A percentile compares a stretch with the other conserved stretches of the same genome.
Evolutionary conservation across 2,113 vertebrate species (phyloP).

Genomic region (Oncorhynchus nerka): DNA sequence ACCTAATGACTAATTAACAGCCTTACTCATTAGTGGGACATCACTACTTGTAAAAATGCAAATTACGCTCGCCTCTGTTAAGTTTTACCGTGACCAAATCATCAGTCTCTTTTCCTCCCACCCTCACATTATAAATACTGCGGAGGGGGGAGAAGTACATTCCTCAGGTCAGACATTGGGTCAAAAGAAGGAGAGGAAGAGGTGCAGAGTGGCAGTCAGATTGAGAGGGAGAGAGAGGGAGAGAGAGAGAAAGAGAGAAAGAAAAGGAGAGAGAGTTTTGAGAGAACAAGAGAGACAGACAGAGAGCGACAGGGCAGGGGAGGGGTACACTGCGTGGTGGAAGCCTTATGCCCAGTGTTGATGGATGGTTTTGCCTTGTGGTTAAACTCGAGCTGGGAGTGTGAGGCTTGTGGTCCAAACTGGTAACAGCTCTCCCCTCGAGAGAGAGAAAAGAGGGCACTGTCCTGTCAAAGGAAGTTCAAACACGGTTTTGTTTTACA

Average conservation of each 20-base stretch:
- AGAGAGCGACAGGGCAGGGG: background rate
- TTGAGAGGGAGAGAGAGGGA: constrained; percentile 15
- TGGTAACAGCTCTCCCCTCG: constrained; percentile 30
- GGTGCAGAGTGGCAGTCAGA: background rate
- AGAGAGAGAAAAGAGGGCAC: constrained; percentile 34
- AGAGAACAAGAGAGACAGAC: background rate
- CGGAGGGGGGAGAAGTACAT: constrained; percentile 26
- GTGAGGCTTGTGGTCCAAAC: constrained; percentile 24
- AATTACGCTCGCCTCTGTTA: constrained; percentile 64
- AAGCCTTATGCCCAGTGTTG: constrained; percentile 49
- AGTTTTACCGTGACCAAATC: constrained; percentile 68
- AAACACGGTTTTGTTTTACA: constrained; percentile 41
- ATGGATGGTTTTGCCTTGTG: constrained; percentile 61
- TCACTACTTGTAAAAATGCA: constrained; percentile 70
- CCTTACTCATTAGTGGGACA: constrained; percentile 72
- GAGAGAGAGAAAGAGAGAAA: constrained; percentile 3
- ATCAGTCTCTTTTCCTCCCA: constrained; percentile 59
- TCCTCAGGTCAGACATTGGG: constrained; percentile 54
- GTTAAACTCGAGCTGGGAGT: constrained; percentile 8
- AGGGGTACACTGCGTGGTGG: constrained; percentile 15
- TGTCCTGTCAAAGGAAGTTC: constrained; percentile 50
- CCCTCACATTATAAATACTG: constrained; percentile 38
- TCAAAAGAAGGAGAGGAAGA: constrained; percentile 54
- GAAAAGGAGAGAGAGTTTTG: no score
- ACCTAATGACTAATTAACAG: constrained; percentile 76